Evolutionary conservation across 2,113 vertebrate species (phyloP), one percentile per base, ranked within the genome.

Genomic region (Lontra canadensis): DNA sequence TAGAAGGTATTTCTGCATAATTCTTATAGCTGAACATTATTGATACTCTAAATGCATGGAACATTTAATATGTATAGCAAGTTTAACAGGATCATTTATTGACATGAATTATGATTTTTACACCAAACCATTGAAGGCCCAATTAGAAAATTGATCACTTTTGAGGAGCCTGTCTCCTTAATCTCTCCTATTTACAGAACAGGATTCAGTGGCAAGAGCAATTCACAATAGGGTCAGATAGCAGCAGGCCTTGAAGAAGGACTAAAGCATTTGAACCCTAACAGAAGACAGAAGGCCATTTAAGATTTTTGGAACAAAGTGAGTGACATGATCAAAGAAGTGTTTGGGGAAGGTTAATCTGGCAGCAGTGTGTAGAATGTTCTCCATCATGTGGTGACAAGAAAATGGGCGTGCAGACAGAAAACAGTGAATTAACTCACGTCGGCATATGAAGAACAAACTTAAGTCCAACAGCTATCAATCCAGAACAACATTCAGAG

Each of bases 1-100:
- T 78, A 91, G 94, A 95, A 88, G 81, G 90, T 82, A 94, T 93
- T 97, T 96, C 97, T 95, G 95, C 93, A 97, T 97, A 95, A 98
- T 97, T 97, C 92, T 88, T 98, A 44, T 42, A 83, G 94, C 90
- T 92, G 88, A 94, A 87, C 67, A 87, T 96, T 97, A 96, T 1
- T 95, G 95, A 96, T 95, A 83, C 63, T 94, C 73, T 92, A 92
- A 96, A 85, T 79, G 76, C 39, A 59, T 34, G 74, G 85, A 78
- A 94, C 94, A 93, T 96, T 97, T 96, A 82, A 96, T 96, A 97
- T 92, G 87, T 87, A n/a, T 61, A 96, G 59, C 47, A 31, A 92
- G 74, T 90, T 80, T 44, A 96, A 49, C 73, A 96, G 39, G 71
- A 96, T 96, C 65, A 20, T 84, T 88, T 96, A 96, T 15, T 94